Evolutionary conservation across 2,888 invertebrate species (phyloP), one percentile per base, ranked within the genome.

Genomic region (Nomada ruficornis): DNA sequence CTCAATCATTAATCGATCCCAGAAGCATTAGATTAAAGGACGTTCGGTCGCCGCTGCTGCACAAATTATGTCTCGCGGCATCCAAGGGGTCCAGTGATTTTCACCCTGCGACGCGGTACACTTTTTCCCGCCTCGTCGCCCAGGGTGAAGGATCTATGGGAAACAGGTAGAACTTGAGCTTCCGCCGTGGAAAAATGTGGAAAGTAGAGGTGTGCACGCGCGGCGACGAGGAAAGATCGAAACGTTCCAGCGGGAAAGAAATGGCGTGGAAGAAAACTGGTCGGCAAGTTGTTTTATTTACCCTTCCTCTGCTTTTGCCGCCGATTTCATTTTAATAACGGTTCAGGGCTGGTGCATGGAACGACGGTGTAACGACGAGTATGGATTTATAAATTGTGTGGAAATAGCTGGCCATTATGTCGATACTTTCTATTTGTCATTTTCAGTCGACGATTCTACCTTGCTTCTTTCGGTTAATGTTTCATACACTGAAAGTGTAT

Each of bases 1-100:
- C 55, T 55, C 82, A 44, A 77, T 77, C 82, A 44, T 82, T 81
- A 80, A 82, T 82, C 64, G 77, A 72, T 82, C 60, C 77, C 54
- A n/a, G 72, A 9, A 20, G 69, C 69, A 72, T 81, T 77, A 65
- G 77, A 82, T 82, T 77, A 82, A 77, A 81, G 76, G 68, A 77
- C 69, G 72, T 11, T 54, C 50, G 36, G 23, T 65, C 77, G 70
- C 60, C 44, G 76, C 70, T 18, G 50, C 62, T 52, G 71, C 62
- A 20, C 71, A 78, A 77, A 80, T 80, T 79, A 74, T 29, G 63
- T 70, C 65, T 52, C 47, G 50, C 77, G 69, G 42, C 74, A 20
- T 63, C 54, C 42, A 18, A 20, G 60, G 42, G n/a, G 42, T 54
- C 69, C 59, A 65, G 70, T 36, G 78, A 78, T 78, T 80, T 80